A percentile compares a stretch with the other conserved stretches of the same genome.
Evolutionary conservation across 2,888 invertebrate genomes (phyloP).

Genomic region (Linnaemya vulpina): DNA sequence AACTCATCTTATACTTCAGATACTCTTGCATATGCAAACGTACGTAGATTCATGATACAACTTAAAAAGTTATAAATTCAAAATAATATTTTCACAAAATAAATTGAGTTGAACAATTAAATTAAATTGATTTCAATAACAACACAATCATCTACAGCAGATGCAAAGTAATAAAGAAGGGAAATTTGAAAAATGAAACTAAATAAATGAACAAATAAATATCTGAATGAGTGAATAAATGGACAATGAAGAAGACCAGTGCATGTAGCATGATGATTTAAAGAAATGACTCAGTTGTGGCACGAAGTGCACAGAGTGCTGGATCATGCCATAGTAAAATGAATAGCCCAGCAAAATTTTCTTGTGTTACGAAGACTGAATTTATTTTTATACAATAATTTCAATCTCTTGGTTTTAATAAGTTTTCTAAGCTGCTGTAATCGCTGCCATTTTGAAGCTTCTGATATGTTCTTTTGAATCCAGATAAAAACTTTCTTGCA

Average conservation of each 20-base stretch:
- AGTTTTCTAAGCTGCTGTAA: no score
- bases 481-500: no score
- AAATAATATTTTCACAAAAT: conserved; percentile 71
- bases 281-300: conserved; percentile 35
- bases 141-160: conserved; percentile 53
- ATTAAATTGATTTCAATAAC: conserved; percentile 77
- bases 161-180: conserved; percentile 61
- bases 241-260: conserved; percentile 52
- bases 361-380: not conserved
- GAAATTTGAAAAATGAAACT: conserved; percentile 56
- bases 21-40: conserved; percentile 5
- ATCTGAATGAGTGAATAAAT: conserved; percentile 4
- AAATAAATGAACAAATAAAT: conserved; percentile 42
- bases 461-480: no score
- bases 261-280: conserved; percentile 26
- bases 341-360: conserved; percentile 41
- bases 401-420: no score
- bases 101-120: conserved; percentile 77
- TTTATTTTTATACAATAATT: no score
- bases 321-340: not conserved
- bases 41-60: conserved; percentile 13
- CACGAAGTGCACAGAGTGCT: not conserved
- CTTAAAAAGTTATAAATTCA: conserved; percentile 55
- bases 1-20: not conserved
- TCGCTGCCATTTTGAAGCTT: no score